A percentile compares a stretch with the other conserved stretches of the same genome.
Evolutionary conservation across 2,797 vertebrate genomes (phyloP).

Genomic region (Gymnocypris eckloni): DNA sequence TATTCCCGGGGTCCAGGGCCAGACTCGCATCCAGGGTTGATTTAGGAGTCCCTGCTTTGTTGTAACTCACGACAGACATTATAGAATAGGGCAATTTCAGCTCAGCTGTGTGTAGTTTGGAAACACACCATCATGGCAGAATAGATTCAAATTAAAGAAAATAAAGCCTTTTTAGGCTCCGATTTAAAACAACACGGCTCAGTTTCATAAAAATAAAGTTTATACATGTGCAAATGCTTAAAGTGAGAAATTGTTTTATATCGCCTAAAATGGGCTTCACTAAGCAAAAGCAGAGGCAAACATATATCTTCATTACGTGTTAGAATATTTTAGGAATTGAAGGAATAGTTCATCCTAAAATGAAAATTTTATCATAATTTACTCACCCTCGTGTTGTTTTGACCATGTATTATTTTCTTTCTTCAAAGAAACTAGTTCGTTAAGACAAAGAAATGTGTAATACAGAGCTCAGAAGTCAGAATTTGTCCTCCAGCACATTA

Average conservation of each 20-base stretch:
- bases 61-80: constrained; percentile 59
- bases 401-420: background rate
- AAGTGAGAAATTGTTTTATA: constrained; percentile 21
- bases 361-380: background rate
- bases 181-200: constrained; percentile 42
- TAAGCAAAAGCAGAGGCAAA: constrained; percentile 27
- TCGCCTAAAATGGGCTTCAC: constrained; percentile 36
- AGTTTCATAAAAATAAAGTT: constrained; percentile 44
- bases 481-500: background rate
- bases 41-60: constrained; percentile 61
- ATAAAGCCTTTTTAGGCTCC: constrained; percentile 35
- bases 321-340: constrained; percentile 1
- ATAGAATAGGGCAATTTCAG: constrained; percentile 46
- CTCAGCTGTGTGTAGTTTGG: constrained; percentile 60
- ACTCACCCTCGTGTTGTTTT: background rate
- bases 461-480: background rate
- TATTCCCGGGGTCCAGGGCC: constrained; percentile 47
- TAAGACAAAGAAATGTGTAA: background rate
- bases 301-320: constrained; percentile 42
- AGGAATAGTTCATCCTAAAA: background rate
- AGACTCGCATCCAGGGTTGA: constrained; percentile 50
- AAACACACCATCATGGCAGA: constrained; percentile 49
- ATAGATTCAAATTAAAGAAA: constrained; percentile 47
- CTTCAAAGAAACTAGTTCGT: background rate
- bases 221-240: constrained; percentile 54